Evolutionary conservation across 2,888 invertebrate genomes (phyloP), one percentile per base, ranked within the genome.

Genomic region (Theretra japonica): DNA sequence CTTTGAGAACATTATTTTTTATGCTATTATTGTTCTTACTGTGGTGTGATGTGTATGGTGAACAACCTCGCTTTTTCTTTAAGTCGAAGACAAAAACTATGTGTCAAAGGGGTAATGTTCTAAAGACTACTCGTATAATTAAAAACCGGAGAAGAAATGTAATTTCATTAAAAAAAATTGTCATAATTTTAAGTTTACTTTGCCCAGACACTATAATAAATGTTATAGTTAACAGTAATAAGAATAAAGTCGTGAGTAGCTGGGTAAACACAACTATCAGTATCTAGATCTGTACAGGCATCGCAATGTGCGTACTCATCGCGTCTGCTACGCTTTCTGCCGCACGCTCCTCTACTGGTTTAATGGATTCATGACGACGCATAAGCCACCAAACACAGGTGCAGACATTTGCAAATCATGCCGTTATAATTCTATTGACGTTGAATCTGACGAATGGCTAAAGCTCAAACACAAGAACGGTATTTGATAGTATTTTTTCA

Each of bases 321-420:
- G 23, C 41, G 62, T 23, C 65, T 60, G 60, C 19, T n/a, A 65
- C 65, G 65, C 65, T 65, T 65, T 65, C 65, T 48, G 65, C n/a
- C 41, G 48, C 21, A 65, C 23, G 48, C n/a, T 60, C 60, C n/a
- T 28, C 33, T n/a, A 41, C 62, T 41, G 15, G 23, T n/a, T 41
- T 60, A 60, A 60, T 60, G n/a, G 33, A 17, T 17, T 17, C 23
- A 23, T 48, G 23, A 48, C 62, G 33, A 62, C 6, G 11, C 33
- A 48, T 17, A 8, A 48, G 8, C 19, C 21, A n/a, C 23, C 19
- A 28, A 21, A 41, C 41, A 23, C 62, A 48, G 17, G 41, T 17
- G 23, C 2, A 7, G 17, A 21, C 23, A 41, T 41, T 41, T 41
- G 15, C 41, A 41, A 41, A 15, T 41, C 41, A 41, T 41, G 41